Evolutionary conservation across 2,888 invertebrate species (phyloP).

Genomic region (Xestoiulus laeticollis): DNA sequence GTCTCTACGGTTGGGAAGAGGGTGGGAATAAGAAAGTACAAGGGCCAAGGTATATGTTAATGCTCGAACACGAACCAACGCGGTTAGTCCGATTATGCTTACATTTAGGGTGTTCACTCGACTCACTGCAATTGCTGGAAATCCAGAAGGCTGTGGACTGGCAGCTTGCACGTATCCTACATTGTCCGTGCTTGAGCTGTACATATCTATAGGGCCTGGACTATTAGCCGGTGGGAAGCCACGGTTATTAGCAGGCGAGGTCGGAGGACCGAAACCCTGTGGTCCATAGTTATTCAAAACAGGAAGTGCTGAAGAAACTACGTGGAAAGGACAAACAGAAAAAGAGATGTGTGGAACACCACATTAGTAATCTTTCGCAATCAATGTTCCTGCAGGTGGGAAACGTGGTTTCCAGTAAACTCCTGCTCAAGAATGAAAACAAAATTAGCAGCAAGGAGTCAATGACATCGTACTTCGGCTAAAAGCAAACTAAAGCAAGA

Average conservation of each 20-base stretch:
- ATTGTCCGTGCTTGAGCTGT: conserved; percentile 85
- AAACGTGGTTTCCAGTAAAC: not conserved
- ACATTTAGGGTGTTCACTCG: conserved; percentile 57
- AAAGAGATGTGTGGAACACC: conserved; percentile 12
- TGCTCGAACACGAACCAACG: not conserved
- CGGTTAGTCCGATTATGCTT: conserved; percentile 49
- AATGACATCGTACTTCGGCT: not conserved
- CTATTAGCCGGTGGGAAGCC: conserved; percentile 92
- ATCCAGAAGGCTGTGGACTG: conserved; percentile 95
- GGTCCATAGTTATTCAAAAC: conserved; percentile 91
- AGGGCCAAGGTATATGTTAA: not conserved
- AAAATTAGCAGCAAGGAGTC: not conserved
- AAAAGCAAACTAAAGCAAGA: not conserved
- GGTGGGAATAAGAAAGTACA: not conserved
- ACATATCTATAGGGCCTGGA: conserved; percentile 93
- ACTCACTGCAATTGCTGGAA: conserved; percentile 89
- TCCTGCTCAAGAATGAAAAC: not conserved
- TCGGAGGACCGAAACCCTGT: conserved; percentile 66
- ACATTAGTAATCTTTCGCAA: not conserved
- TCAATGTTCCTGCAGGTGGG: not conserved
- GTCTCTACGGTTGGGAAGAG: not conserved
- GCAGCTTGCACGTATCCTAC: conserved; percentile 95
- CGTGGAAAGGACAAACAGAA: conserved; percentile 21
- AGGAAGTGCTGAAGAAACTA: conserved; percentile 64
- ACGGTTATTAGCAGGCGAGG: conserved; percentile 67